Percentiles rank a stretch among this genome's conserved stretches.
These are phyloP conservation scores for Ectropis grisescens DNA, from an alignment of 1,140 invertebrate species.

Conservation along the genomic window DNA sequence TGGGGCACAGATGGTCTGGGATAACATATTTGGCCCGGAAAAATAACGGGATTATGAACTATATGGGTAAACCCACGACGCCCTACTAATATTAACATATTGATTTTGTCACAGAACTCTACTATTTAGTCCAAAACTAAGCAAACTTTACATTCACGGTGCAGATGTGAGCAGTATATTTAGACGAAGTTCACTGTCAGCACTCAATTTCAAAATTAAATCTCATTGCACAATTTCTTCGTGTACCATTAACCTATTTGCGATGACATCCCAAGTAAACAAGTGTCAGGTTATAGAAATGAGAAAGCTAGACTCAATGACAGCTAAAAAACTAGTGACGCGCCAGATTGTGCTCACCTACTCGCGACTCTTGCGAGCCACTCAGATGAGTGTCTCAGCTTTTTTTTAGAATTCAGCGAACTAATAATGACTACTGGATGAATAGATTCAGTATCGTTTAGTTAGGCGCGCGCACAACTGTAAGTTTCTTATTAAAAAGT, in stretches of 20 bases:
- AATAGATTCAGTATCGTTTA: constrained; percentile 33
- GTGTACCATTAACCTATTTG: constrained; percentile 8
- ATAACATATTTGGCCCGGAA: too few species aligned
- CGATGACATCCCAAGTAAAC: constrained; percentile 1
- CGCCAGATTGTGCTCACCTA: constrained; percentile 9
- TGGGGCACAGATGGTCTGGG: too few species aligned
- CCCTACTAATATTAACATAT: too few species aligned
- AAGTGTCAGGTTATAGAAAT: constrained; percentile 1
- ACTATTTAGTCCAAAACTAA: too few species aligned
- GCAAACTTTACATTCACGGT: too few species aligned
- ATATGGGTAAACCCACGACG: too few species aligned
- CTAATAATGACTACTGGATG: constrained; percentile 21
- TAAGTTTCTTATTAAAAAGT: constrained; percentile 33
- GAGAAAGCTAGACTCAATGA: constrained; percentile 9
- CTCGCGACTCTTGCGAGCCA: constrained; percentile 30
- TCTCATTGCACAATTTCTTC: not conserved
- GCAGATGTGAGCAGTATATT: too few species aligned
- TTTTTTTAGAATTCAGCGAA: constrained; percentile 57
- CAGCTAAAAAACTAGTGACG: constrained; percentile 15
- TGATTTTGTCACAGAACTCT: too few species aligned
- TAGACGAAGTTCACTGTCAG: not conserved
- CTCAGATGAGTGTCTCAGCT: constrained; percentile 38
- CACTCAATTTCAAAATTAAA: not conserved
- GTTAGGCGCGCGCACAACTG: constrained; percentile 49
- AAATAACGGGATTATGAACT: too few species aligned